Conservation (phyloP, 1,140 invertebrate genomes). For the Eriocheir sinensis region DNA sequence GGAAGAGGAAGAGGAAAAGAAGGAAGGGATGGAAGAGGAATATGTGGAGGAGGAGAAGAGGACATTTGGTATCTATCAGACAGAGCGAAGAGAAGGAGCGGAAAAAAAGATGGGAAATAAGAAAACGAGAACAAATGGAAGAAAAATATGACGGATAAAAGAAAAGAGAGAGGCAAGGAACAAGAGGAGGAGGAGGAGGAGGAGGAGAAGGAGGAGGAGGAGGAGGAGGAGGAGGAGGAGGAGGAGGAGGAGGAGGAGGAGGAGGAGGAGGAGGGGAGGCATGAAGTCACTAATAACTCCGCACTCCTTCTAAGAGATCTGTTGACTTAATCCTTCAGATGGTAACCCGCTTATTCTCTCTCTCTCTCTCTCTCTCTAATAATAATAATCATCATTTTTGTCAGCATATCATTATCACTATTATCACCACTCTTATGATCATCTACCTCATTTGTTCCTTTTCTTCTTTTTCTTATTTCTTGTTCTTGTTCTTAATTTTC, state of each 20-base stretch:
- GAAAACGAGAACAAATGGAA: neutral
- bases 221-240: neutral
- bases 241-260: neutral
- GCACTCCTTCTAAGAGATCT: neutral
- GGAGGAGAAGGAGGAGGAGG: neutral
- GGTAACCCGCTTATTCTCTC: constrained; percentile 23
- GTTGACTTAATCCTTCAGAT: constrained; percentile 3
- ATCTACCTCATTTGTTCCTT: neutral
- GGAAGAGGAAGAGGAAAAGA: constrained; percentile 7
- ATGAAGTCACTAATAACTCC: neutral
- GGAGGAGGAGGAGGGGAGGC: neutral
- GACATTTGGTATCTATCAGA: neutral
- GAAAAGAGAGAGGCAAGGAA: neutral
- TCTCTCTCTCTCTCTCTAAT: constrained; percentile 64
- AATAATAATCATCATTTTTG: neutral
- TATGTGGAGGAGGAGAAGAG: neutral
- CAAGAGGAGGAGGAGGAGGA: neutral
- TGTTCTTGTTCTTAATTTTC: neutral
- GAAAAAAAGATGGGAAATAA: neutral
- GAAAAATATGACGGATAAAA: neutral
- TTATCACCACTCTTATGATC: neutral
- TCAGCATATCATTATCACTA: neutral
- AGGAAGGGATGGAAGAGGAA: neutral
- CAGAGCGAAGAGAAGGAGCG: neutral
- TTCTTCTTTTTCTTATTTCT: neutral